Conservation (phyloP, 1,140 invertebrate genomes). For the Drosophila funebris region DNA sequence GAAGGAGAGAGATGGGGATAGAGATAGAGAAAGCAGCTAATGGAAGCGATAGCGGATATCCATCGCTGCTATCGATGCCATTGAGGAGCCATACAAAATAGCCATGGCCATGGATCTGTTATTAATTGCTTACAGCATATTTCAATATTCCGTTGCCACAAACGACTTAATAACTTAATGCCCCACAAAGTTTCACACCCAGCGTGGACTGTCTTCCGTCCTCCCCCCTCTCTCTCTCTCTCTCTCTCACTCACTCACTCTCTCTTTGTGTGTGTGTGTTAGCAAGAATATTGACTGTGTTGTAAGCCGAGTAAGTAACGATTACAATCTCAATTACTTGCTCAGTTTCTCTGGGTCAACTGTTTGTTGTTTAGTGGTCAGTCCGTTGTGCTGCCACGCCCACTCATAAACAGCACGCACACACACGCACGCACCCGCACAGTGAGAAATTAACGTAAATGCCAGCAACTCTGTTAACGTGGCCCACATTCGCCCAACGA, state of each 20-base stretch:
- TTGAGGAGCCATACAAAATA: conserved; percentile 49
- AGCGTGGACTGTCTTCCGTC: not conserved
- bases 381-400: conserved; percentile 26
- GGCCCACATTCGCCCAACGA: too few relatives aligned
- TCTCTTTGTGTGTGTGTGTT: not conserved
- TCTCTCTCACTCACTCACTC: not conserved
- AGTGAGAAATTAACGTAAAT: conserved; percentile 70
- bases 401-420: conserved; percentile 46
- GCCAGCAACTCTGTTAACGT: conserved; percentile 15
- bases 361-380: conserved; percentile 10
- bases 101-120: conserved; percentile 47
- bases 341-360: conserved; percentile 27
- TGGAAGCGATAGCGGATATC: conserved; percentile 25
- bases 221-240: too few relatives aligned
- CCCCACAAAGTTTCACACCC: conserved; percentile 65
- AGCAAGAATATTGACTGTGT: conserved; percentile 9
- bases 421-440: conserved; percentile 2
- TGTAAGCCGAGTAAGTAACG: conserved; percentile 69
- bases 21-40: not conserved
- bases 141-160: conserved; percentile 60
- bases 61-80: conserved; percentile 22
- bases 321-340: conserved; percentile 81
- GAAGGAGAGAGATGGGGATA: not conserved
- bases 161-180: conserved; percentile 80
- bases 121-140: conserved; percentile 74